phyloP scores from a whole-genome alignment of 2,113 vertebrate genomes.

The Seriola rivoliana region DNA sequence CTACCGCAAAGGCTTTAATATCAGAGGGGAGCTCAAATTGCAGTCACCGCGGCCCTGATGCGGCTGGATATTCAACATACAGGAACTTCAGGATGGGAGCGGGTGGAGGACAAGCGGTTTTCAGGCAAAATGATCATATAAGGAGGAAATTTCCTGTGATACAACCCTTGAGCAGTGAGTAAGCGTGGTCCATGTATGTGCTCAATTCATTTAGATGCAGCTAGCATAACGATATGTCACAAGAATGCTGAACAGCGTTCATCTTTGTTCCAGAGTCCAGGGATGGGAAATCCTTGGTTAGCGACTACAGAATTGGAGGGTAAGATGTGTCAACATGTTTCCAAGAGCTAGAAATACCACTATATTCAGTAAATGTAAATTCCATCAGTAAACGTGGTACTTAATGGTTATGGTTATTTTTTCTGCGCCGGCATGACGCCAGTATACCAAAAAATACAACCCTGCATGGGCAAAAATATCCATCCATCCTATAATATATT shows the following conservation, averaged over 20 bases:
- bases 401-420: too few relatives aligned
- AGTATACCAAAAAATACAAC: too few relatives aligned
- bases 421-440: background rate
- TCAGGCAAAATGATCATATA: constrained; percentile 15
- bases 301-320: constrained; percentile 53
- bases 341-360: background rate
- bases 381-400: background rate
- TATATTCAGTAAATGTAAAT: background rate
- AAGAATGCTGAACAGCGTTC: background rate
- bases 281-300: constrained; percentile 44
- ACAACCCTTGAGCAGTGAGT: constrained; percentile 65
- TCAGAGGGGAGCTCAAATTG: constrained; percentile 22
- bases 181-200: background rate
- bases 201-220: background rate
- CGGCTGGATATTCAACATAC: constrained; percentile 5
- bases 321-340: constrained; percentile 43
- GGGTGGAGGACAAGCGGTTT: constrained; percentile 39
- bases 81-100: constrained; percentile 45
- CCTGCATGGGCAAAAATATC: background rate
- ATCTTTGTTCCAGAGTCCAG: constrained; percentile 56
- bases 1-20: constrained; percentile 20
- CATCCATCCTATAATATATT: background rate
- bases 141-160: constrained; percentile 44
- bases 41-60: constrained; percentile 49
- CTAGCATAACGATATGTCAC: constrained; percentile 5